Conservation (phyloP, 1,140 invertebrate genomes). For the Platyscapa corneri region DNA sequence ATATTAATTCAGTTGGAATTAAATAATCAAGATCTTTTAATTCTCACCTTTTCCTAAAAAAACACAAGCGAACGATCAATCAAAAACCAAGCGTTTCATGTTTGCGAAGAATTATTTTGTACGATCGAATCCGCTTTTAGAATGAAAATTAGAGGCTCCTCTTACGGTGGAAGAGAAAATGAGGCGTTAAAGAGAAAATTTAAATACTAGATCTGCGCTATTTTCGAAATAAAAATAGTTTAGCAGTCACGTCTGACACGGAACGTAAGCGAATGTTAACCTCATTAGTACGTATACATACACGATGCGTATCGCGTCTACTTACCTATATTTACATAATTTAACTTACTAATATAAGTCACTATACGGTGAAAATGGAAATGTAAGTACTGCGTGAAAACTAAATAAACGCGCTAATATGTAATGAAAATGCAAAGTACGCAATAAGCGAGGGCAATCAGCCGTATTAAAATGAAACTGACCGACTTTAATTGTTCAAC, state of each 20-base stretch:
- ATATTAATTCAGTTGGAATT: too few species aligned
- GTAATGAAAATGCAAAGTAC: constrained; percentile 7
- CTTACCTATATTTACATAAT: too few species aligned
- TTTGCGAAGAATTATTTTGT: neutral
- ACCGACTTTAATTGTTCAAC: neutral
- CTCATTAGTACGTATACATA: neutral
- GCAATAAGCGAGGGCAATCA: neutral
- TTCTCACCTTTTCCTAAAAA: too few species aligned
- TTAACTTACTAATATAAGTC: too few species aligned
- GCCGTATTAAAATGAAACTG: neutral
- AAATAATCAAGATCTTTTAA: too few species aligned
- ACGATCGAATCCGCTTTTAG: too few species aligned
- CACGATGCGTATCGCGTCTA: neutral
- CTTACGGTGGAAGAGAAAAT: neutral
- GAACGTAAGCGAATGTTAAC: neutral
- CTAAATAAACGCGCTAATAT: neutral
- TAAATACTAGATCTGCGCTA: neutral
- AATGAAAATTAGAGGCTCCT: too few species aligned
- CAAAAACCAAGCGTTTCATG: neutral
- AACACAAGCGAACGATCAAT: too few species aligned
- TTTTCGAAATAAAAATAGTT: neutral
- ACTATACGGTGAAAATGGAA: too few species aligned
- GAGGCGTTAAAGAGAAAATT: neutral
- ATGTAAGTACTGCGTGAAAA: neutral
- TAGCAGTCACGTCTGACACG: neutral